phyloP scores from a whole-genome alignment of 53 echinoderm and acorn worm genomes.

The Pentamera pediparva region DNA sequence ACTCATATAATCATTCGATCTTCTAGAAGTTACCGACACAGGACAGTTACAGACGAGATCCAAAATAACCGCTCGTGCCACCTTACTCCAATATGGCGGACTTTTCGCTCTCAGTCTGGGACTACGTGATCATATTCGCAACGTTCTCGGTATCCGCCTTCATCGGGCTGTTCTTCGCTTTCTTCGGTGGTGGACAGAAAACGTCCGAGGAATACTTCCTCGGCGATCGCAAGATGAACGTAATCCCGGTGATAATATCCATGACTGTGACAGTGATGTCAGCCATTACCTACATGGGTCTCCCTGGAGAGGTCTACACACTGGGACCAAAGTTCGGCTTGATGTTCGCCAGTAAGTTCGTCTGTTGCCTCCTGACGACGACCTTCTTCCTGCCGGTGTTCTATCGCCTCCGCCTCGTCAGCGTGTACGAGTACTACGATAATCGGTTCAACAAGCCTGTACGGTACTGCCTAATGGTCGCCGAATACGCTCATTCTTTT shows the following conservation, averaged over 20 bases:
- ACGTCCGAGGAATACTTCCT: not conserved
- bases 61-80: too few relatives aligned
- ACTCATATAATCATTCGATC: too few relatives aligned
- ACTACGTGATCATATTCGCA: not conserved
- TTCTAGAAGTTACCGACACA: too few relatives aligned
- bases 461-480: not conserved
- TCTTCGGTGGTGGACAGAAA: not conserved
- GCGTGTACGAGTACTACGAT: conserved; percentile 4
- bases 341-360: conserved; percentile 1
- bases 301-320: not conserved
- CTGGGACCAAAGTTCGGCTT: conserved; percentile 5
- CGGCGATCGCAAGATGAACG: not conserved
- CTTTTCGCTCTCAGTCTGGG: not conserved
- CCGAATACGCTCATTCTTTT: not conserved
- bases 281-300: not conserved
- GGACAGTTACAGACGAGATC: too few relatives aligned
- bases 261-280: conserved; percentile 11
- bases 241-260: not conserved
- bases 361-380: not conserved
- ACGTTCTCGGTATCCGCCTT: not conserved
- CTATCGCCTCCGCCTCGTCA: not conserved
- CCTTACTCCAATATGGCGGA: not conserved
- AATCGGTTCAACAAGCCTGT: not conserved
- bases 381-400: not conserved
- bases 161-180: not conserved